These are phyloP conservation scores for Norana najaformis DNA, from an alignment of 2,888 invertebrate species.

Conservation along the genomic window DNA sequence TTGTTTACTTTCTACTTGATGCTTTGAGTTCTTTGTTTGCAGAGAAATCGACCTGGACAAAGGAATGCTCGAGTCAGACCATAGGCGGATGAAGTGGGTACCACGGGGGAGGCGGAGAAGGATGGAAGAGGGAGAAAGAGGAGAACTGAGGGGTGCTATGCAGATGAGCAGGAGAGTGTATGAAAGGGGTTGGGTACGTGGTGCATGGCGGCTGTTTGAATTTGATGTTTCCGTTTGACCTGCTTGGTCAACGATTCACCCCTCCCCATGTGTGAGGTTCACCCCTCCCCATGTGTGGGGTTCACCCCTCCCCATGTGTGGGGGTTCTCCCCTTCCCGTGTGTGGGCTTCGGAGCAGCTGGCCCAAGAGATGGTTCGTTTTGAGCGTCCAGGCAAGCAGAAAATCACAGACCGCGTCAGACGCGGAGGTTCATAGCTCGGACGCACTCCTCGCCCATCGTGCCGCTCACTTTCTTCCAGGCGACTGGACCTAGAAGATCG, in stretches of 20 bases:
- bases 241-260: not conserved
- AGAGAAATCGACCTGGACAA: conserved; percentile 8
- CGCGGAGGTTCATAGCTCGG: not conserved
- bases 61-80: not conserved
- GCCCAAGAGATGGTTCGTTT: not conserved
- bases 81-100: not conserved
- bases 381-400: conserved; percentile 13
- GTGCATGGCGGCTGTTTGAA: not conserved
- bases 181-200: not conserved
- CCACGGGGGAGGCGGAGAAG: not conserved
- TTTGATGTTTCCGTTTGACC: conserved; percentile 25
- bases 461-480: not conserved
- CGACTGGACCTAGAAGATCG: conserved; percentile 22
- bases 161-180: not conserved
- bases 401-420: not conserved
- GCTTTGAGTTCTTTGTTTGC: conserved; percentile 22
- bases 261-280: too few relatives aligned
- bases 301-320: too few relatives aligned
- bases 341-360: not conserved
- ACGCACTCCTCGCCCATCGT: not conserved
- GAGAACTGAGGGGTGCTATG: not conserved
- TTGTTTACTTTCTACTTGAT: not conserved
- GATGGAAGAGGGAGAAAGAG: not conserved
- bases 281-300: too few relatives aligned
- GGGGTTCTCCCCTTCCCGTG: too few relatives aligned